phyloP scores from a whole-genome alignment of 1,140 invertebrate species.

The Telenomus remus region DNA sequence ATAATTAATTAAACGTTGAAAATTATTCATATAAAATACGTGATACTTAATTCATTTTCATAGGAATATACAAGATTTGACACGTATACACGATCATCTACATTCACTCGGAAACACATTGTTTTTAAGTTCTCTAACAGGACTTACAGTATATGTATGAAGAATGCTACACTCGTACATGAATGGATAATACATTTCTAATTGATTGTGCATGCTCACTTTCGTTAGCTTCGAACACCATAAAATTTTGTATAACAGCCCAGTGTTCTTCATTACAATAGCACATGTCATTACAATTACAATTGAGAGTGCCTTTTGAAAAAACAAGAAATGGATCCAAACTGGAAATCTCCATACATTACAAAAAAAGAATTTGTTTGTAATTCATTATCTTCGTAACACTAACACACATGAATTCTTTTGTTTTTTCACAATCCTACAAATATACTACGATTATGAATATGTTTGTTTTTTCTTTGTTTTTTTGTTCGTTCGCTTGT shows the following conservation, averaged over 20 bases:
- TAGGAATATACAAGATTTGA: background rate
- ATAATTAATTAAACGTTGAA: too few relatives aligned
- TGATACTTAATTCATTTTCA: background rate
- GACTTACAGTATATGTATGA: conserved; percentile 8
- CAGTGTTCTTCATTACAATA: conserved; percentile 11
- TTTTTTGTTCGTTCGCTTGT: too few relatives aligned
- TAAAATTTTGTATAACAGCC: too few relatives aligned
- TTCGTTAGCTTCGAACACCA: too few relatives aligned
- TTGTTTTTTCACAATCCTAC: conserved; percentile 16
- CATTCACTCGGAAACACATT: conserved; percentile 4
- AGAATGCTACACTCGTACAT: background rate
- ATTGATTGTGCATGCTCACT: conserved; percentile 1
- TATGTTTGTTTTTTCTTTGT: too few relatives aligned
- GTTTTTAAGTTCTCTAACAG: conserved; percentile 4
- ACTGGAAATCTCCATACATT: background rate
- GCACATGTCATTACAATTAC: conserved; percentile 9
- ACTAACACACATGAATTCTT: conserved; percentile 2
- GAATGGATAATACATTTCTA: background rate
- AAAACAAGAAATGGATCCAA: conserved; percentile 21
- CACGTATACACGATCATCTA: background rate
- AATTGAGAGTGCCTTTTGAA: conserved; percentile 1
- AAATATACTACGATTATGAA: too few relatives aligned
- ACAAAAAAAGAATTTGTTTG: conserved; percentile 10
- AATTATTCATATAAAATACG: too few relatives aligned
- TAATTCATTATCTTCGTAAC: conserved; percentile 1